Base-by-base conservation (phyloP, 1,140 invertebrate species). In the Catajapyx aquilonaris region DNA sequence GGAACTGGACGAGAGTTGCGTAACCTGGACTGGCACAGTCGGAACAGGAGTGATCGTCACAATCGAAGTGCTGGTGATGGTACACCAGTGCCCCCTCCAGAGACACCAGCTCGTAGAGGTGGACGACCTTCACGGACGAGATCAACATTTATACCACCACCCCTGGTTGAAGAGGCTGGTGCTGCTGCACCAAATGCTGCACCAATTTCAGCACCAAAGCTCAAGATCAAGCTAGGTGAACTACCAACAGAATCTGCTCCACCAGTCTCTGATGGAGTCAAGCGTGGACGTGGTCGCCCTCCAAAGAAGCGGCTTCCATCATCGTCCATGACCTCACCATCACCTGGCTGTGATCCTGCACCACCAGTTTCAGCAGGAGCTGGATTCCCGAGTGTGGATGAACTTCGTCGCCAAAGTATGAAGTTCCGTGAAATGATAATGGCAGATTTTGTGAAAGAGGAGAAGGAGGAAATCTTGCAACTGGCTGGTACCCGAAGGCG, bases 401-500 rank as follows among this genome's bases (percentile, higher is more conserved):
- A 85, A 42, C 54, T 85, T 4, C 73, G 71, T 40, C 65, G 77
- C 4, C 80, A 87, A 44, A 83, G 74, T 43, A 85, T 88, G 80
- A 84, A 83, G 48, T 87, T 70, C 53, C 63, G 83, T n/a, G 68
- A 73, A 32, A 72, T 69, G 63, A 69, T 83, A 1, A 79, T 80
- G 73, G 74, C 78, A 7, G 75, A 76, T 47, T 85, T 84, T 45
- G 71, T 73, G 34, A 66, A 70, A 46, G 69, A 69, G 32, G 69
- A 76, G 38, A 59, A 62, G 38, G 68, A 71, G 38, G 59, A 64
- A 10, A 70, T 28, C 7, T 13, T 28, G 7, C 7, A 28, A 28
- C 13, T 28, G 13, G 7, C 23, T 13, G 23, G 23, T 9, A 28
- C 23, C 7, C 23, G 23, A 13, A 7, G 23, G 7, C 23, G 23